Base-by-base conservation (phyloP, 2,888 invertebrate species). In the Anoplius nigerrimus region DNA sequence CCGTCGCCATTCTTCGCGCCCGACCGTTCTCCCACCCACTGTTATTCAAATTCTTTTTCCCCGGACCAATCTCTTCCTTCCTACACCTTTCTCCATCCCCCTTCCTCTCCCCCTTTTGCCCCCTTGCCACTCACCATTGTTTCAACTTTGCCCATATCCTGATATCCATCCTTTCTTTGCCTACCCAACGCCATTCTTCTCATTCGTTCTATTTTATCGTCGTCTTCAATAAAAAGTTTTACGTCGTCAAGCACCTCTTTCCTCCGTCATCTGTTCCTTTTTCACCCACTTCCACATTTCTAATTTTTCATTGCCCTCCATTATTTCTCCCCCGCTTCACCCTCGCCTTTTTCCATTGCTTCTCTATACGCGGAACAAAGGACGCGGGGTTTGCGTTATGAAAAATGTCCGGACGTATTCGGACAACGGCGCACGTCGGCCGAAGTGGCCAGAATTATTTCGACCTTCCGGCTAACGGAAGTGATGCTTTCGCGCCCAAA, bases 371-470 rank as follows among this genome's bases (percentile, higher is more conserved):
- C 45, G 61, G n/a, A 69, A 75, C 67, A 74, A 75, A 74, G 54
- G 74, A 57, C 63, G 61, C 66, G 61, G 6, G 8, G 34, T 15
- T 65, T 53, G 62, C 62, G 63, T 69, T 69, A 63, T 75, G 71
- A 75, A 68, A 75, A 75, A 68, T 74, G 67, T 61, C 68, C 58
- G 66, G 66, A 46, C 53, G 55, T 22, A 45, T 20, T 55, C 15
- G 58, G 57, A 58, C 52, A 22, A 16, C 34, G 13, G 24, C 57
- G 55, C 15, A 5, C 22, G 63, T 27, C 43, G 27, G 54, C 42
- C 63, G 48, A 58, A 56, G 48, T 64, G 51, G 34, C 68, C 63
- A 66, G 69, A 74, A 74, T 75, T 74, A 75, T 71, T 67, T 61
- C 62, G 69, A 69, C 71, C 69, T 71, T 69, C 71, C 67, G 64